Evolutionary conservation across 1,140 invertebrate species (phyloP), one percentile per base, ranked within the genome.

Genomic region (Chionoecetes opilio): DNA sequence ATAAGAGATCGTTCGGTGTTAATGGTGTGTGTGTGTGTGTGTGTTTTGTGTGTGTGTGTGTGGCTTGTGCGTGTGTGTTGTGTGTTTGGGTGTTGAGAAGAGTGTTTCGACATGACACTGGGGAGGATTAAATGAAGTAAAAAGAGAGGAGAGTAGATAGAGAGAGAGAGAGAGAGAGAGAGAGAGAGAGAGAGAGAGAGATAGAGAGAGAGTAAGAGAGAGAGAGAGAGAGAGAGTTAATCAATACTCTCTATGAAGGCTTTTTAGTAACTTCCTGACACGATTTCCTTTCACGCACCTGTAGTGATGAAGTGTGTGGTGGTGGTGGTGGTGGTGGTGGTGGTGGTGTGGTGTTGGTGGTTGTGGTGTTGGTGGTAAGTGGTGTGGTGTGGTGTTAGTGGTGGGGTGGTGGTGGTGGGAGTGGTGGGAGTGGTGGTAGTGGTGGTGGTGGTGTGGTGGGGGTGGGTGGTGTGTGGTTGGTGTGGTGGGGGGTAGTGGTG

Each of bases 191-290:
- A 86, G 37, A 35, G 85, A 6, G 38, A 41, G 38, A 14, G 14
- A 6, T 41, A 82, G 14, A 86, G 38, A 17, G 37, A 88, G 35
- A 32, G 32, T 38, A 29, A 38, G 82, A 53, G 32, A 29, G 92
- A 53, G 46, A 46, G 38, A 46, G 82, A 87, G 29, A 87, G 75
- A 53, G 85, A 34, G 34, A 46, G 41, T 6, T 9, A 93, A 84
- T 93, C 91, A 84, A 93, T 93, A 85, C n/a, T 17, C 82, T 93
- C 85, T 93, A 93, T 93, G 91, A 84, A 85, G 29, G 91, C 91
- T 93, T 93, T 93, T 93, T 85, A 82, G 35, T 85, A 84, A 93
- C 91, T 93, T 93, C 91, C 91, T 84, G n/a, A 29, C 82, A 85
- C 82, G 2, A 29, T 35, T n/a, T 8, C 31, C 91, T 38, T 93